Conservation (phyloP, 2,113 vertebrate genomes). For the Tylochromis polylepis region DNA sequence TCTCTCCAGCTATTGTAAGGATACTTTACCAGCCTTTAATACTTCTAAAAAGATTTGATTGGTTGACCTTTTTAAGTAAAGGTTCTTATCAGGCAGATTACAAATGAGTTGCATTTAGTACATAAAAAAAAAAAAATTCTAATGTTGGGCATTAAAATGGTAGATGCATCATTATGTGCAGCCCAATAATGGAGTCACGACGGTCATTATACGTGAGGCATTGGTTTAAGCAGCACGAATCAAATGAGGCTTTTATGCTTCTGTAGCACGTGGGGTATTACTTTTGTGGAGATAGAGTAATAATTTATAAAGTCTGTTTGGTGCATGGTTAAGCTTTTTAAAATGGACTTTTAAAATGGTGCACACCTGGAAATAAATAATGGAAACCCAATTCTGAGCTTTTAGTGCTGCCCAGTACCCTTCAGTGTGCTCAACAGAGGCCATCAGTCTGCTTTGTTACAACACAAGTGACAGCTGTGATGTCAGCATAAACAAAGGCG, state of each 20-base stretch:
- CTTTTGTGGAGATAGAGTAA: background rate
- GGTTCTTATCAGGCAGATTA: background rate
- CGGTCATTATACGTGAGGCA: background rate
- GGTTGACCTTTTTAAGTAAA: background rate
- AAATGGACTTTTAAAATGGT: background rate
- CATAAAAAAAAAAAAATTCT: background rate
- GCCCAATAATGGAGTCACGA: background rate
- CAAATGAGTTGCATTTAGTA: background rate
- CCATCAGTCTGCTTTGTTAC: background rate
- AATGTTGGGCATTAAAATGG: background rate
- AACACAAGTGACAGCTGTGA: background rate
- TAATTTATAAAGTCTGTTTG: background rate
- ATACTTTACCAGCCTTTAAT: background rate
- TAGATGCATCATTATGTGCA: background rate
- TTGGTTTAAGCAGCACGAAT: background rate
- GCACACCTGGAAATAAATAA: slow-evolving; percentile 4
- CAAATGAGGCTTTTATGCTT: background rate
- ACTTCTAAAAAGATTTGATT: background rate
- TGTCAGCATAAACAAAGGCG: slow-evolving; percentile 31
- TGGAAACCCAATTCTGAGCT: background rate
- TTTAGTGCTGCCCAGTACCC: background rate
- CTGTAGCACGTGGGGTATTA: background rate
- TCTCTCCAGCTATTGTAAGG: slow-evolving; percentile 94
- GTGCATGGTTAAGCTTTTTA: background rate
- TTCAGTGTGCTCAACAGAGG: background rate